Base-by-base conservation (phyloP, 2,113 vertebrate species). In the Malurus alboscapulatus region DNA sequence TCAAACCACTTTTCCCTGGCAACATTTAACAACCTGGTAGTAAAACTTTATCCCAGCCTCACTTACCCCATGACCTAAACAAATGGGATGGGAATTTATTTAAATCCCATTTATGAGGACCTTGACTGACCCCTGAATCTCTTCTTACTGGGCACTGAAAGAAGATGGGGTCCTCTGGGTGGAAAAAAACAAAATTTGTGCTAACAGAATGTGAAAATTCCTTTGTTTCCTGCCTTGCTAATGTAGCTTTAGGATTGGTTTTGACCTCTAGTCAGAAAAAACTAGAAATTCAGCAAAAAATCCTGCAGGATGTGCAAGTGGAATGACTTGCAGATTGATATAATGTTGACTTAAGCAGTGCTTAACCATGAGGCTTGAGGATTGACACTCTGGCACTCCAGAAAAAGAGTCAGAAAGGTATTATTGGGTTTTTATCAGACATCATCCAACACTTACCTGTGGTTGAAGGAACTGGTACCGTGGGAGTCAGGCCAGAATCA, bases 401-500 rank as follows among this genome's bases (percentile, higher is more conserved):
- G 79, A 47, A 51, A 19, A 11, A 34, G 26, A 63, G 44, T 18
- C 20, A 50, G 61, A 55, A 25, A 2, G 1, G 20, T 7, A 10
- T 21, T 8, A 9, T 30, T 59, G 72, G 38, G 51, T 66, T 68
- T 54, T 65, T 21, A 34, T 12, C 54, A 67, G 47, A 67, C 36
- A 38, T 6, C 51, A 44, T 48, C 62, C 34, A 48, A 90, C 75
- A 96, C 48, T 97, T 98, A 99, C 99, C 99, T 98, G 99, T 99
- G 88, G 98, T 98, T 7, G 98, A 98, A 97, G 98, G 98, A 78
- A 98, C 96, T 30, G 98, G 98, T 88, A 98, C 95, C 4, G 98
- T 97, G 90, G 99, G 99, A 96, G 97, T 98, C 96, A 99, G 97
- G 94, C 99, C 99, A 7, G 99, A 98, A 76, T 99, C 99, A 87